These are phyloP conservation scores for Rhombomys opimus DNA, from an alignment of 2,113 vertebrate genomes.

Conservation along the genomic window DNA sequence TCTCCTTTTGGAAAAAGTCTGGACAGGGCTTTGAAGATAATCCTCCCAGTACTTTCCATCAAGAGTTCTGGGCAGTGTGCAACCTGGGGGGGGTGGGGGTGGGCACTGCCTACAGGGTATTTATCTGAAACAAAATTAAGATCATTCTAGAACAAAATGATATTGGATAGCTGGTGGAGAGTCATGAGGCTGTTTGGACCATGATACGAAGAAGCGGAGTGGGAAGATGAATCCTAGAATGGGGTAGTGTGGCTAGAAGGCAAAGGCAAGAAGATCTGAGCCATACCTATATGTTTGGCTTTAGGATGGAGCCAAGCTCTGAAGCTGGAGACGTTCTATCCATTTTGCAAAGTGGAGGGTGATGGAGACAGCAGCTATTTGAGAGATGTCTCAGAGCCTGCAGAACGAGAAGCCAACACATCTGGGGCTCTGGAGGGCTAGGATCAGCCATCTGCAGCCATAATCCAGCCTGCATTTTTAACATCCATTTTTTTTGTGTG, in stretches of 20 bases:
- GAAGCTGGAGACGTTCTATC: neutral
- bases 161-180: neutral
- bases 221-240: neutral
- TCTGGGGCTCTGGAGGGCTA: fast-evolving
- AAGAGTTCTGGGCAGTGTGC: neutral
- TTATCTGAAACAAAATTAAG: neutral
- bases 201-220: fast-evolving
- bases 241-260: neutral
- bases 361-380: neutral
- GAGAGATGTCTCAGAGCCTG: neutral
- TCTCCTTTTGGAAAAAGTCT: neutral
- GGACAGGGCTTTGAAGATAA: neutral
- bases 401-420: neutral
- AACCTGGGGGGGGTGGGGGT: neutral
- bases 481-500: neutral
- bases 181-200: neutral
- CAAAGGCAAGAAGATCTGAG: neutral
- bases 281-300: neutral
- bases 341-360: neutral
- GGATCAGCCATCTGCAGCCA: neutral
- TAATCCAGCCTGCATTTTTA: neutral
- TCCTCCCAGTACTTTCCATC: neutral
- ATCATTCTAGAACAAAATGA: neutral
- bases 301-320: neutral
- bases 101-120: neutral